Evolutionary conservation across 2,888 invertebrate species (phyloP).

Genomic region (Drosophila suboccidentalis): DNA sequence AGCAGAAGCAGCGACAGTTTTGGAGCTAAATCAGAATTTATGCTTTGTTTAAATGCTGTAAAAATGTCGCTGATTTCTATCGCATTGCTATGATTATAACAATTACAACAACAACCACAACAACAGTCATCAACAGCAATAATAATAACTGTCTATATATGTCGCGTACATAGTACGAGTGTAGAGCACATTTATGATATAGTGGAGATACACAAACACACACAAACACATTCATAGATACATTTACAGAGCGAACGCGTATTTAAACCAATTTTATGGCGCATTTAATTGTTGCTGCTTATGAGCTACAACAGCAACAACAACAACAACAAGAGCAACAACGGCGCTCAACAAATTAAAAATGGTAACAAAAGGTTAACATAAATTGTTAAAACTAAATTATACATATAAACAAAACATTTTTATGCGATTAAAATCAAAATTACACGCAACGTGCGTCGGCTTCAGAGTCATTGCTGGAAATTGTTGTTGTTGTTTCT

Average conservation of each 20-base stretch:
- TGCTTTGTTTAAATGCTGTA: slow-evolving; percentile 83
- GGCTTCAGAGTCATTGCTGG: slow-evolving; percentile 47
- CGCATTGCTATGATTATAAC: slow-evolving; percentile 77
- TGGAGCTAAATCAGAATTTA: slow-evolving; percentile 81
- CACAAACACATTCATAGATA: slow-evolving; percentile 20
- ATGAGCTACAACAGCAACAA: slow-evolving; percentile 55
- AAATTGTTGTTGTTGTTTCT: slow-evolving; percentile 12
- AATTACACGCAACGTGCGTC: slow-evolving; percentile 85
- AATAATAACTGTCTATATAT: slow-evolving; percentile 79
- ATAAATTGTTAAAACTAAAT: slow-evolving; percentile 80
- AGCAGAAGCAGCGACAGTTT: slow-evolving; percentile 65
- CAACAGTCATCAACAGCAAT: slow-evolving; percentile 40
- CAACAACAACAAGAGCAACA: slow-evolving; percentile 25
- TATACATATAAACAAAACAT: slow-evolving; percentile 82
- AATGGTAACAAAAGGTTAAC: slow-evolving; percentile 81
- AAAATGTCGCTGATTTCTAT: slow-evolving; percentile 82
- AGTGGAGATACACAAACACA: slow-evolving; percentile 16
- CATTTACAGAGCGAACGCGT: slow-evolving; percentile 45
- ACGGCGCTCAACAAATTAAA: slow-evolving; percentile 64
- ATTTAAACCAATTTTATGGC: slow-evolving; percentile 79
- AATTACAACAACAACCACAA: slow-evolving; percentile 53
- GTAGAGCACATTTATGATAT: slow-evolving; percentile 47
- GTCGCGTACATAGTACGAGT: slow-evolving; percentile 27
- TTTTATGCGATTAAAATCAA: slow-evolving; percentile 82
- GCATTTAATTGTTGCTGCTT: slow-evolving; percentile 82